Percentiles rank a stretch among this genome's conserved stretches.
Conservation (phyloP, 2,113 vertebrate species). For the Castor canadensis region DNA sequence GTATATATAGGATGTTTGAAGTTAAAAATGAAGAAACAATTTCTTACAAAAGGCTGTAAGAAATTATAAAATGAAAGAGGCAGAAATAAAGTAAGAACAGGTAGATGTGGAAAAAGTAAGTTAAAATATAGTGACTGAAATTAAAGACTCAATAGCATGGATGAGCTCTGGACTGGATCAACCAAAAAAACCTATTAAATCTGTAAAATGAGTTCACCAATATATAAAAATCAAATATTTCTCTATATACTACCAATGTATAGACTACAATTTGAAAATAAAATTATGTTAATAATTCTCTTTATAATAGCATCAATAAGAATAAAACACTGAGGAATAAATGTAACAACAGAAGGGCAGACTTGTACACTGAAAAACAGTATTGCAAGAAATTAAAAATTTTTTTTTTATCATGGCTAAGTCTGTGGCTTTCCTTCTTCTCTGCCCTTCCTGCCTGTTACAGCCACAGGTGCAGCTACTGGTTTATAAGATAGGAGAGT, state of each 20-base stretch:
- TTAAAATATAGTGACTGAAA: conserved; percentile 32
- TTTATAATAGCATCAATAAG: background rate
- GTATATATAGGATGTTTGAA: conserved; percentile 10
- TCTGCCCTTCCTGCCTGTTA: background rate
- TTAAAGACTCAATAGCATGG: background rate
- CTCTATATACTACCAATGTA: background rate
- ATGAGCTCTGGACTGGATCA: background rate
- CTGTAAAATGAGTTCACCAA: background rate
- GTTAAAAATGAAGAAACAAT: conserved; percentile 28
- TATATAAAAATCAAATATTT: conserved; percentile 6
- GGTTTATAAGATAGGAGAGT: background rate
- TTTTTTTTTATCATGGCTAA: background rate
- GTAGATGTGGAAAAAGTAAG: background rate
- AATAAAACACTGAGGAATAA: conserved; percentile 17
- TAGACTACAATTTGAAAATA: conserved; percentile 8
- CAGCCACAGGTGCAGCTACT: background rate
- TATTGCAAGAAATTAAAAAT: background rate
- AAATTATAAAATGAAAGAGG: conserved; percentile 14
- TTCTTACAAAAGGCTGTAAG: conserved; percentile 19
- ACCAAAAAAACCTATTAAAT: background rate
- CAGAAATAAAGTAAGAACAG: conserved; percentile 26
- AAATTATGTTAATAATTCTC: conserved; percentile 32
- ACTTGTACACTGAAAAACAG: background rate
- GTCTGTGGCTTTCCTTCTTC: background rate
- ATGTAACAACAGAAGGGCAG: background rate